Evolutionary conservation across 2,113 vertebrate species (phyloP), one percentile per base, ranked within the genome.

Genomic region (Colistium nudipinnis): DNA sequence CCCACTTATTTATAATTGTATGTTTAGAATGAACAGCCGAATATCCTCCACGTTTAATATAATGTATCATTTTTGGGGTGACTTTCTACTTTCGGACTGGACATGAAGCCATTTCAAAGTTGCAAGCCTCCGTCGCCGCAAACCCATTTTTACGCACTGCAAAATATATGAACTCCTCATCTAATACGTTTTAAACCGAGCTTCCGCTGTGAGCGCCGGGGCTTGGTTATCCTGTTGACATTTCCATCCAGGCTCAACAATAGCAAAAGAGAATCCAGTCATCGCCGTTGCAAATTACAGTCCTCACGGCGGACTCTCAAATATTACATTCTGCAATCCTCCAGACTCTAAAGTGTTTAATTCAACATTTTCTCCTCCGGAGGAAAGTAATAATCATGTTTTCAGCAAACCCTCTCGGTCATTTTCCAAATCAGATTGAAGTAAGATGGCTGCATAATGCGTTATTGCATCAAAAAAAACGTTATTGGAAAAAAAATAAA

Each of bases 281-380:
- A 55, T 76, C 39, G 64, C 30, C 48, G 59, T 19, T 71, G 39
- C 48, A 71, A 76, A 80, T 66, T 19, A 63, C 5, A 10, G 2
- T 38, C 74, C 76, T 62, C 25, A 19, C 45, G 70, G 74, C 61
- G 74, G 68, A 55, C 51, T 72, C 72, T 75, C 66, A 45, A 36
- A 62, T 19, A 62, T 51, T 43, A 44, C 68, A 82, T 74, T 60
- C 59, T 24, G 20, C 75, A 86, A 68, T 72, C 56, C 76, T 59
- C 25, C 54, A 71, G 61, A 76, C 74, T 83, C 53, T 82, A 68
- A 76, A 86, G 73, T 82, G 76, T 76, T 78, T 86, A 81, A 84
- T 82, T 82, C 44, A 86, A 84, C 62, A 76, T 72, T 78, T 63
- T 62, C 65, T 69, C 62, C 66, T 74, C 62, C 51, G 72, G 53